Base-by-base conservation (phyloP, 2,113 vertebrate species). In the Pelobates fuscus region DNA sequence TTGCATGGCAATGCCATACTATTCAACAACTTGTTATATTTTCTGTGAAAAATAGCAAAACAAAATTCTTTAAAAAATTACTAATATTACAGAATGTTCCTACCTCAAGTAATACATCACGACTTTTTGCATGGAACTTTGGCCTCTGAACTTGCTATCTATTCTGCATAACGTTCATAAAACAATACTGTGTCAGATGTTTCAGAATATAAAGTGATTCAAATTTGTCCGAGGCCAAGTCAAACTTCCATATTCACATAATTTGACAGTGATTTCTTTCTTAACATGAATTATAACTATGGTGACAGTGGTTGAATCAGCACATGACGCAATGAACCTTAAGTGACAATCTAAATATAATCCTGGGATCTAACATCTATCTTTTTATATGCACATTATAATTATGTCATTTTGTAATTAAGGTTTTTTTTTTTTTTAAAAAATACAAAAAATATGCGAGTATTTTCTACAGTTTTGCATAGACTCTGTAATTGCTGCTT, bases 371-470 rank as follows among this genome's bases (percentile, higher is more conserved):
- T n/a, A 37, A 6, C 27, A 32, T 72, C 63, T 58, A 72, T 72
- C 70, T 49, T 72, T 54, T 61, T 32, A 63, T 52, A 25, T 24
- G 21, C 44, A 63, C 59, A 54, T 72, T 63, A 14, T 54, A 72
- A 63, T 63, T 23, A 72, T 72, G 70, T 52, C 43, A 72, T 72
- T 72, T 52, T 71, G 26, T 62, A 62, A 71, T 61, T 71, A 71
- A 61, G 17, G 58, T 44, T 30, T 49, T 71, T n/a, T n/a, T n/a
- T n/a, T n/a, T n/a, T n/a, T n/a, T n/a, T n/a, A n/a, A n/a, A n/a
- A n/a, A n/a, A n/a, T n/a, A 15, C 8, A 60, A 60, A 59, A 41
- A 21, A 70, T 59, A 61, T 61, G 70, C 29, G 24, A 43, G 32
- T 52, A 63, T 23, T 52, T 72, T 54, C 27, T 49, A 24, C 43